Base-by-base conservation (phyloP, 2,888 invertebrate genomes). In the Pachymerium ferrugineum region DNA sequence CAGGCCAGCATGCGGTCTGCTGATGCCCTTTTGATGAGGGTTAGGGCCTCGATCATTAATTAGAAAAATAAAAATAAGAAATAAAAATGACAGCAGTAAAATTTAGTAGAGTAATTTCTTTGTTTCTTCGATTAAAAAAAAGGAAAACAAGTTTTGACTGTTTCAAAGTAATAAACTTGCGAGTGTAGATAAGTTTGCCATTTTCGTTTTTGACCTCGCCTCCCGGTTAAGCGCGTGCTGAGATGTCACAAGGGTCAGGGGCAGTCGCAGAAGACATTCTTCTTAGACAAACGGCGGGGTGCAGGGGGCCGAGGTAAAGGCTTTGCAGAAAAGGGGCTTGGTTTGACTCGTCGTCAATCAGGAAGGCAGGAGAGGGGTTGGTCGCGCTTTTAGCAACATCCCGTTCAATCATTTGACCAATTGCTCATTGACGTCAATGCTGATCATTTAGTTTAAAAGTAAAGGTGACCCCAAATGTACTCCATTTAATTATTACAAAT, bases 211-310 rank as follows among this genome's bases (percentile, higher is more conserved):
- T 47, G 47, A 47, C 47, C 47, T 47, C 47, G 47, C 47, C 22
- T 47, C 47, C 22, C 22, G 19, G 47, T 47, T 47, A 47, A 47
- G 47, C 47, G 47, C 47, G 47, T 47, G 47, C 47, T 47, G 47
- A 47, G 47, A 47, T 47, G 47, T 47, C 47, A 47, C 47, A 47
- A 47, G 22, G 47, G 47, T 47, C 47, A 47, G 47, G 47, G 47
- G 47, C 47, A 47, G 47, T n/a, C 47, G 47, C 47, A 47, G 6
- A 47, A 47, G 47, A 22, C 47, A 47, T 47, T 47, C 47, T 47
- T 47, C 47, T 47, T 47, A 47, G 47, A 47, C 47, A 47, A 47
- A 22, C 47, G 3, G 22, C 47, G 47, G 47, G 47, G 47, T 47
- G 47, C 47, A 47, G 19, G 47, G n/a, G 47, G 47, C 47, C 47